Conservation (phyloP, 2,113 vertebrate genomes). For the Ibidorhyncha struthersii region DNA sequence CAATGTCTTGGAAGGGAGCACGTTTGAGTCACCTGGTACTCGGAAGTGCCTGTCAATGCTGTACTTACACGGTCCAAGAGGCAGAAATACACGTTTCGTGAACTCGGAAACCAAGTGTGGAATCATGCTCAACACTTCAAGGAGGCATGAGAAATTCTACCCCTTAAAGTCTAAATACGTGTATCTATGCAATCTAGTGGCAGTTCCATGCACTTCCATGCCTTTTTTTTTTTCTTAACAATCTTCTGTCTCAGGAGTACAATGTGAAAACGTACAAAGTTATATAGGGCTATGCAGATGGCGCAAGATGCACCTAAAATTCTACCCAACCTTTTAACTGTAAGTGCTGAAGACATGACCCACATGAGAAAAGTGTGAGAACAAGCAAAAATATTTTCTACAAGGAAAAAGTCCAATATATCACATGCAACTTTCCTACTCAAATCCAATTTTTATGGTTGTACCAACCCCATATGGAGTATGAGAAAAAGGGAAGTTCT, state of each 20-base stretch:
- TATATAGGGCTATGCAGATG: background rate
- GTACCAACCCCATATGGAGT: background rate
- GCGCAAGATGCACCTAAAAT: background rate
- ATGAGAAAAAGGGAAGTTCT: background rate
- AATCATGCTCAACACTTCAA: background rate
- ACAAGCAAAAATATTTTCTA: background rate
- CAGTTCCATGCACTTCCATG: background rate
- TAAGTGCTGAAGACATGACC: background rate
- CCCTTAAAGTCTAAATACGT: background rate
- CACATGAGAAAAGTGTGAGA: background rate
- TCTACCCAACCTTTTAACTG: background rate
- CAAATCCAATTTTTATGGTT: background rate
- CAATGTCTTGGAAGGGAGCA: accelerated
- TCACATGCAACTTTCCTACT: background rate
- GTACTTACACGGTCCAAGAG: background rate
- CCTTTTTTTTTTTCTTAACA: background rate
- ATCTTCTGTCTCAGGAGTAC: background rate
- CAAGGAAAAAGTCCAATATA: background rate
- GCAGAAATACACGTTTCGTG: background rate
- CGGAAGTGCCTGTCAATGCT: background rate
- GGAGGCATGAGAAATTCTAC: background rate
- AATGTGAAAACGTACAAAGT: background rate
- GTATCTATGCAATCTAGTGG: background rate
- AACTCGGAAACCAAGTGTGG: background rate
- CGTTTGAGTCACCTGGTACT: background rate